Evolutionary conservation across 35 echinoderm and acorn worm genomes (phyloP).

Genomic region (Ophioderma brevispina): DNA sequence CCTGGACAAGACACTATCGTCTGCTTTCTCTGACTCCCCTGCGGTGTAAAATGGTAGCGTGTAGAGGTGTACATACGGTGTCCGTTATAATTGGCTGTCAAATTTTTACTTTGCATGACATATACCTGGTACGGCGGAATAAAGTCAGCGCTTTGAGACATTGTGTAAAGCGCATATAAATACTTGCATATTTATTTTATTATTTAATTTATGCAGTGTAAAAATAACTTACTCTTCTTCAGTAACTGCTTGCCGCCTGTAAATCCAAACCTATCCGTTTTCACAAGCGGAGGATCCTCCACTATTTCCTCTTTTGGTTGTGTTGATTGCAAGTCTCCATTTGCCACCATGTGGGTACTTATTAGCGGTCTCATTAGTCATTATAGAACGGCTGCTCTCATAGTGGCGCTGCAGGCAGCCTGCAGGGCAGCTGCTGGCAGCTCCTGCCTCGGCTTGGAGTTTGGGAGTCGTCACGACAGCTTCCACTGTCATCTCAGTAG

Average conservation of each 20-base stretch:
- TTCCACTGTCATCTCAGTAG: conserved; percentile 9
- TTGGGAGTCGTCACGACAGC: background rate
- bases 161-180: too few species aligned
- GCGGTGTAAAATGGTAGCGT: too few species aligned
- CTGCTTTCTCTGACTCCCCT: too few species aligned
- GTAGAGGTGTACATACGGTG: too few species aligned
- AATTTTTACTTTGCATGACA: too few species aligned
- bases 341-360: background rate
- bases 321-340: conserved; percentile 58
- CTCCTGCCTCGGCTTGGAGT: background rate
- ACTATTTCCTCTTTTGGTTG: conserved; percentile 47
- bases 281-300: background rate
- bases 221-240: conserved; percentile 74
- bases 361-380: conserved; percentile 10
- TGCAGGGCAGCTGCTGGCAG: conserved; percentile 32
- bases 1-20: too few species aligned
- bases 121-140: too few species aligned
- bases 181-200: too few species aligned
- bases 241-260: conserved; percentile 71
- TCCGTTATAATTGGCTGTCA: too few species aligned
- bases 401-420: conserved; percentile 11
- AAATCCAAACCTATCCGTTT: conserved; percentile 75
- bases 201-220: too few species aligned
- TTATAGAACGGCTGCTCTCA: conserved; percentile 1
- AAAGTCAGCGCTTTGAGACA: too few species aligned